These are phyloP conservation scores for Acanthoscelides obtectus DNA, from an alignment of 2,888 invertebrate genomes.

Conservation along the genomic window DNA sequence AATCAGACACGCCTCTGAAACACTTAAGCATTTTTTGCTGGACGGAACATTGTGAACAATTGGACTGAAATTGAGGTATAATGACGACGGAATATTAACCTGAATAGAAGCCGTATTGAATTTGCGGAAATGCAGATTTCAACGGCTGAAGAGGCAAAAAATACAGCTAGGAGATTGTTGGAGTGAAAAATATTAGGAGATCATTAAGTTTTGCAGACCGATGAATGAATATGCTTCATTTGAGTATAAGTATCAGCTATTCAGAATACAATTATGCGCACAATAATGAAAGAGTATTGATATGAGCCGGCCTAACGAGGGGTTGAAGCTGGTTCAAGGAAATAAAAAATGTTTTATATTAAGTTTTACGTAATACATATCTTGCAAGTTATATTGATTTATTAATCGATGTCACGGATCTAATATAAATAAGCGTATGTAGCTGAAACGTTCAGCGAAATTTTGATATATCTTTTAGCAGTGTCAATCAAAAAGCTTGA, in stretches of 20 bases:
- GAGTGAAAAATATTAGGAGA: background rate
- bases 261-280: background rate
- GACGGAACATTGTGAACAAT: background rate
- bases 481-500: too few relatives aligned
- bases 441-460: too few relatives aligned
- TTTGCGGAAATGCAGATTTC: background rate
- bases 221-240: background rate
- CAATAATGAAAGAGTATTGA: too few relatives aligned
- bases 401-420: too few relatives aligned
- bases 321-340: too few relatives aligned
- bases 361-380: too few relatives aligned
- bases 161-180: background rate
- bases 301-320: too few relatives aligned
- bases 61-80: background rate
- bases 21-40: background rate
- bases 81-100: background rate
- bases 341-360: too few relatives aligned
- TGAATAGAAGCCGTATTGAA: background rate
- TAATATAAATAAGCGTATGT: too few relatives aligned
- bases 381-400: too few relatives aligned
- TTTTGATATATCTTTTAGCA: too few relatives aligned
- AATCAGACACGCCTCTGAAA: background rate
- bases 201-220: background rate
- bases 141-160: background rate
- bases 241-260: background rate